These are phyloP conservation scores for Dysmachus trigonus DNA, from an alignment of 2,888 invertebrate genomes.

Conservation along the genomic window DNA sequence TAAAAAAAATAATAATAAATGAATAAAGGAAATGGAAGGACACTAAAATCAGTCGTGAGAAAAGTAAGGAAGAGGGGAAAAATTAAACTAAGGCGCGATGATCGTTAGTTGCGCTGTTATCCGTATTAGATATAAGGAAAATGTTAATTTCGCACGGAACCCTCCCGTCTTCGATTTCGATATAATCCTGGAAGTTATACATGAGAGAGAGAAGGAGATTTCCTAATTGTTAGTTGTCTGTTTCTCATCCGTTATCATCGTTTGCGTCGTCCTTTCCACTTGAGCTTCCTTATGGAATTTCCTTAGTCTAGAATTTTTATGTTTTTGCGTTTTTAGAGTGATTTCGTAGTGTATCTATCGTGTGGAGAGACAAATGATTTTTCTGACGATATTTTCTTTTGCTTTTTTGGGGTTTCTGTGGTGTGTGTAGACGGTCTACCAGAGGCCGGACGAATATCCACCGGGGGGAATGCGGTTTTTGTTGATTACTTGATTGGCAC, in stretches of 20 bases:
- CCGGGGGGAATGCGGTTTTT: constrained; percentile 65
- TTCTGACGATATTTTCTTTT: constrained; percentile 1
- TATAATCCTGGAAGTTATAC: constrained; percentile 18
- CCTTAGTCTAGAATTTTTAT: not conserved
- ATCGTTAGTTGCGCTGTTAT: not conserved
- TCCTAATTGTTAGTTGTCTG: not conserved
- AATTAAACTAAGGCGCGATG: not conserved
- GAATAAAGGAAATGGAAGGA: not conserved
- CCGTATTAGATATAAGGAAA: not conserved
- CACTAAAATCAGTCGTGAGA: constrained; percentile 3
- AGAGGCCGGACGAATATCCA: constrained; percentile 64
- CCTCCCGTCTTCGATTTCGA: constrained; percentile 34
- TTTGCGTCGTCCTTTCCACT: not conserved
- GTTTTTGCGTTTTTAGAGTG: not conserved
- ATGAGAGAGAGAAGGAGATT: constrained; percentile 25
- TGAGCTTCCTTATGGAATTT: not conserved
- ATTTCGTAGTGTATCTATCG: not conserved
- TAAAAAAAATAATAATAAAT: not conserved
- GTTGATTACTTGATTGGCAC: constrained; percentile 63
- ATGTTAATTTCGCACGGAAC: not conserved
- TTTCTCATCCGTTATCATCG: constrained; percentile 1
- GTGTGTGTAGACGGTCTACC: constrained; percentile 58
- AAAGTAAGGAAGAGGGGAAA: not conserved
- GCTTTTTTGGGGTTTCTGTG: not conserved
- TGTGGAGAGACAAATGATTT: constrained; percentile 2